Evolutionary conservation across 2,797 vertebrate genomes (phyloP), one percentile per base, ranked within the genome.

Genomic region (Geotria australis): DNA sequence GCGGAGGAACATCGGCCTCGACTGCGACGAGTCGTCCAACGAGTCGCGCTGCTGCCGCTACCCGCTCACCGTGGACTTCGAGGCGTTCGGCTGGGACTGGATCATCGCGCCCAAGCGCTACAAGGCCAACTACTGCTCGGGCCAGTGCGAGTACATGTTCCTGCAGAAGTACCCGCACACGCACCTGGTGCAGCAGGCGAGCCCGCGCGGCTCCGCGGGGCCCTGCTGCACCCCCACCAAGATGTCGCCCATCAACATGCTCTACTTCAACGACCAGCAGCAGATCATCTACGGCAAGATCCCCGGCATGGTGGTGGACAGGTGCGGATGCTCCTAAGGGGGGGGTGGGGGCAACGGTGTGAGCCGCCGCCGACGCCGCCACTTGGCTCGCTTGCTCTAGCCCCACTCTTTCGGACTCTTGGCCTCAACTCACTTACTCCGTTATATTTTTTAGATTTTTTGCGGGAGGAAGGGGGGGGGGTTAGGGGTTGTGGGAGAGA

Each of bases 191-290:
- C 89, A 91, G 63, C 86, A 96, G 59, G 86, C 88, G 56, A 95
- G 89, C 63, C 88, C 89, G 3, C 70, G 85, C 56, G 88, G 89
- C 66, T 94, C 89, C 1, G 88, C 88, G 1, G 88, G 89, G 60
- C 89, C 89, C 60, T 96, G 89, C 76, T 96, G 89, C 64, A 94
- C 88, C 12, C 89, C 88, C 9, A 96, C 88, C 71, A 96, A 95
- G 79, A 95, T 96, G 89, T 96, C 89, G 56, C 89, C 89, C 56
- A 96, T 96, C 75, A 95, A 95, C 74, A 96, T 96, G 89, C 80
- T 96, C 64, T 96, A 96, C 73, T 96, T 96, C 73, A 96, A 96
- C 64, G 89, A 95, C 77, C 94, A 96, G 70, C 85, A 96, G 73
- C 85, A 96, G 70, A 96, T 95, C 66, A 96, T 96, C 72, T 89